phyloP scores from a whole-genome alignment of 2,888 invertebrate genomes.

The Anthophora plumipes region DNA sequence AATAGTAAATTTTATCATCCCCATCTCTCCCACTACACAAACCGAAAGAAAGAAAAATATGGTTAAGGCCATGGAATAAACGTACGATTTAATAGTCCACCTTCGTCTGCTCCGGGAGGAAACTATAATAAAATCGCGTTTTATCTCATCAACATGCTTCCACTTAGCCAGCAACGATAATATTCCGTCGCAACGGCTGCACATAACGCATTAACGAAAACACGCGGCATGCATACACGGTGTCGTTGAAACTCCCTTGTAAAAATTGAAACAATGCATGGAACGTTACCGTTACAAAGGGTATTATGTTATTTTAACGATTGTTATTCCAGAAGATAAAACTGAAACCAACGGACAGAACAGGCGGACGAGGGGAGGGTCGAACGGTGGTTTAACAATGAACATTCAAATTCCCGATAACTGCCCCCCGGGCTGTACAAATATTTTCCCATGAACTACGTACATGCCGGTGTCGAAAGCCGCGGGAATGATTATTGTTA shows the following conservation, averaged over 20 bases:
- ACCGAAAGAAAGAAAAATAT: no score
- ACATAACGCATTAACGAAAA: slow-evolving; percentile 6
- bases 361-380: background rate
- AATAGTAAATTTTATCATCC: no score
- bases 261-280: slow-evolving; percentile 39
- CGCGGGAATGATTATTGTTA: slow-evolving; percentile 21
- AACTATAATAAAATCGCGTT: background rate
- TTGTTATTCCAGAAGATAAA: slow-evolving; percentile 44
- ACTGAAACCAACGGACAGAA: background rate
- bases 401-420: slow-evolving; percentile 41
- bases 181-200: background rate
- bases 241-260: background rate
- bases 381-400: slow-evolving; percentile 22
- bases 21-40: no score
- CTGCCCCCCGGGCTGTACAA: slow-evolving; percentile 24
- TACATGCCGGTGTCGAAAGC: background rate
- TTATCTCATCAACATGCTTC: background rate
- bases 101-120: background rate
- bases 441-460: slow-evolving; percentile 23
- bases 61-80: no score
- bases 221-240: background rate
- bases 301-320: slow-evolving; percentile 36
- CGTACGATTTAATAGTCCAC: no score
- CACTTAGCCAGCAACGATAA: background rate
- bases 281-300: slow-evolving; percentile 20